phyloP scores from a whole-genome alignment of 2,888 invertebrate species.

The Meganola albula region DNA sequence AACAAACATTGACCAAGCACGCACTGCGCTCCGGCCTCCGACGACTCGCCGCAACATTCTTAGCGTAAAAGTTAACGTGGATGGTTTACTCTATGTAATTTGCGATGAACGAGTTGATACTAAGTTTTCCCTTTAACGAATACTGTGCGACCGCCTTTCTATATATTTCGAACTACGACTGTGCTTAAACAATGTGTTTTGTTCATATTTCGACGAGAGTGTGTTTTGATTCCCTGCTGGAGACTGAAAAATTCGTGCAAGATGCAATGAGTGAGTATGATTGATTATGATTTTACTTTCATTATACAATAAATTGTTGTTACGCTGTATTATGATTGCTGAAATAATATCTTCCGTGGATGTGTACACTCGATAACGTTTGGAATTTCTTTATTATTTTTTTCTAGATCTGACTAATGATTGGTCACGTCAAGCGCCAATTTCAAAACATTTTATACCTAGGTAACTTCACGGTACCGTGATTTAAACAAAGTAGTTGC shows the following conservation, averaged over 20 bases:
- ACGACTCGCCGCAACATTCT: constrained; percentile 73
- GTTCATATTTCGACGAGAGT: constrained; percentile 41
- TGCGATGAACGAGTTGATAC: constrained; percentile 67
- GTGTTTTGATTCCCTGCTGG: constrained; percentile 43
- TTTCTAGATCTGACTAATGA: too few species aligned
- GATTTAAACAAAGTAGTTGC: too few species aligned
- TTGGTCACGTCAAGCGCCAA: too few species aligned
- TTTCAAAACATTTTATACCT: too few species aligned
- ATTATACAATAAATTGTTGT: constrained; percentile 18
- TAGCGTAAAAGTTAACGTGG: constrained; percentile 76
- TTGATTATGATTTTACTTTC: constrained; percentile 35
- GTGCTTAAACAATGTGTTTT: constrained; percentile 51
- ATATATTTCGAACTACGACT: constrained; percentile 48
- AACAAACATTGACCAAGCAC: constrained; percentile 70
- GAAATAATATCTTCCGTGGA: constrained; percentile 18
- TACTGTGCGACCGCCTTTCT: constrained; percentile 56
- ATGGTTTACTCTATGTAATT: constrained; percentile 76
- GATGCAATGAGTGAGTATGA: constrained; percentile 59
- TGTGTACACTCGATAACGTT: constrained; percentile 18
- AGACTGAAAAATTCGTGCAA: constrained; percentile 48
- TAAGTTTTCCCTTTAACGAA: constrained; percentile 49
- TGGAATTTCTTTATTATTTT: too few species aligned
- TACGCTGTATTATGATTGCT: constrained; percentile 5
- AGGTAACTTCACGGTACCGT: too few species aligned
- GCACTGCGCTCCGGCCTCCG: constrained; percentile 47